These are phyloP conservation scores for Cuculus canorus DNA, from an alignment of 2,797 vertebrate genomes.

Conservation along the genomic window DNA sequence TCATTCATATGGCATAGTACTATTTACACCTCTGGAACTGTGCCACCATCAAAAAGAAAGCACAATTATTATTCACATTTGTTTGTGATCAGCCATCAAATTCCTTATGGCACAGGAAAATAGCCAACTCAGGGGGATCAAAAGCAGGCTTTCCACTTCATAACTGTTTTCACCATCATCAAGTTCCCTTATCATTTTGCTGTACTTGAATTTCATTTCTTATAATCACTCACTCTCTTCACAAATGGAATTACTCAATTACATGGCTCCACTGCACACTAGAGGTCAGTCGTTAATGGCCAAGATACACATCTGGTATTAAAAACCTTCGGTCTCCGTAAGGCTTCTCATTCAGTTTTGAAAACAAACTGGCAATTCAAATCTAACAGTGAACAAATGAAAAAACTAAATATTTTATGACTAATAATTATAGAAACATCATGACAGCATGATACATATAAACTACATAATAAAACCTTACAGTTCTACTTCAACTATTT, in stretches of 20 bases:
- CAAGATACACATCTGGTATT: slow-evolving; percentile 25
- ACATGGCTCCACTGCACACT: background rate
- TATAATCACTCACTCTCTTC: slow-evolving; percentile 44
- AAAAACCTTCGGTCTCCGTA: slow-evolving; percentile 9
- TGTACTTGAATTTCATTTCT: slow-evolving; percentile 64
- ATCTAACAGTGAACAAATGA: background rate
- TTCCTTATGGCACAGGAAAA: slow-evolving; percentile 30
- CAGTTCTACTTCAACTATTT: background rate
- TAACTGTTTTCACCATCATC: slow-evolving; percentile 30
- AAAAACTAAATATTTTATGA: background rate
- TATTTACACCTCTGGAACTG: slow-evolving; percentile 34
- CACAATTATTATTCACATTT: slow-evolving; percentile 43
- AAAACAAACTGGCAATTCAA: slow-evolving; percentile 52
- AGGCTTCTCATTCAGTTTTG: slow-evolving; percentile 41
- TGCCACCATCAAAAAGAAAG: slow-evolving; percentile 28
- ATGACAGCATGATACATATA: background rate
- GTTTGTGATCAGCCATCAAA: slow-evolving; percentile 9
- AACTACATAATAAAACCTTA: background rate
- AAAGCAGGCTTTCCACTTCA: slow-evolving; percentile 37
- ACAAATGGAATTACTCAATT: slow-evolving; percentile 62
- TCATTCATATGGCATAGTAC: background rate
- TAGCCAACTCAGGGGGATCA: background rate
- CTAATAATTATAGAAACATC: slow-evolving; percentile 26
- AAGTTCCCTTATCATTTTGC: slow-evolving; percentile 19
- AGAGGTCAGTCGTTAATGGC: slow-evolving; percentile 61